Percentiles rank a stretch among this genome's conserved stretches.
Evolutionary conservation across 2,888 invertebrate species (phyloP).

Genomic region (Sisyra terminalis): DNA sequence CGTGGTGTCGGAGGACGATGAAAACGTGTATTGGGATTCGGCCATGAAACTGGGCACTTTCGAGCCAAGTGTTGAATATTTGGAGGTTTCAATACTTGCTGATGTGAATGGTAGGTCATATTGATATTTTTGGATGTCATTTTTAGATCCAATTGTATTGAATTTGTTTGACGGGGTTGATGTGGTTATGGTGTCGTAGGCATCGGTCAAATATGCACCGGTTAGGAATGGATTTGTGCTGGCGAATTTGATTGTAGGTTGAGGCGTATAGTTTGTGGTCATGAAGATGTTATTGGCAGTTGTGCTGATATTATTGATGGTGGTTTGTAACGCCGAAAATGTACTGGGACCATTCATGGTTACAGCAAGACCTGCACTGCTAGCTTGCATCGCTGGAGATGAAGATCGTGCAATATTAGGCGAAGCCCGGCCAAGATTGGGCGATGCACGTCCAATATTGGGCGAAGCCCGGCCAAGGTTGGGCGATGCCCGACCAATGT

Average conservation of each 20-base stretch:
- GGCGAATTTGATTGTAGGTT: slow-evolving; percentile 25
- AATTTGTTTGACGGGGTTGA: slow-evolving; percentile 16
- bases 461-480: slow-evolving; percentile 6
- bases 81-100: slow-evolving; percentile 14
- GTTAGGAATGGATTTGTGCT: slow-evolving; percentile 44
- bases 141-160: slow-evolving; percentile 22
- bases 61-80: slow-evolving; percentile 21
- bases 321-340: slow-evolving; percentile 21
- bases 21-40: slow-evolving; percentile 7
- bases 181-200: slow-evolving; percentile 5
- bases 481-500: slow-evolving; percentile 7
- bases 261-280: slow-evolving; percentile 13
- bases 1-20: slow-evolving; percentile 1
- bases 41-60: slow-evolving; percentile 1
- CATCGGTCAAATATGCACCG: slow-evolving; percentile 22
- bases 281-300: slow-evolving; percentile 21
- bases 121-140: slow-evolving; percentile 17
- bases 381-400: slow-evolving; percentile 31
- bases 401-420: slow-evolving; percentile 19
- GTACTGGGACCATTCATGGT: slow-evolving; percentile 33
- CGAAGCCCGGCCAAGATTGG: slow-evolving; percentile 1
- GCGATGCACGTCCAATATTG: slow-evolving; percentile 14
- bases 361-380: slow-evolving; percentile 43
- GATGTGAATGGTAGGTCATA: slow-evolving; percentile 8
- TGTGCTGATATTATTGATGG: slow-evolving; percentile 22